Evolutionary conservation across 2,888 invertebrate genomes (phyloP), one percentile per base, ranked within the genome.

Genomic region (Troides helena): DNA sequence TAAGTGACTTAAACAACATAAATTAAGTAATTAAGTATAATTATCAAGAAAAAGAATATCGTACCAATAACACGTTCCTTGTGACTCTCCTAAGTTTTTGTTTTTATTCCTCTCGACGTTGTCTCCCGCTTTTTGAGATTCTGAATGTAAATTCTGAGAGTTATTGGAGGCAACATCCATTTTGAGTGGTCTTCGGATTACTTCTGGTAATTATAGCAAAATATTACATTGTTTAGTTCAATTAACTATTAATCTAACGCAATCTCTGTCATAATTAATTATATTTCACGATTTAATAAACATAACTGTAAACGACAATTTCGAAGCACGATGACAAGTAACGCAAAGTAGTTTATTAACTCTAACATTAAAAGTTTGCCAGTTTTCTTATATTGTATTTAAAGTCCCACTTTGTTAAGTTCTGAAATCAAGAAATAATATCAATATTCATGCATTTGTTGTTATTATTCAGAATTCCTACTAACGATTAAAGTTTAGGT

Each of bases 51-150:
- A 10, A 43, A 60, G 25, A 36, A 36, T 62, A 14, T n/a, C 82
- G 59, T 81, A 91, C 92, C 92, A 92, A 77, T 92, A 92, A 77
- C 92, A 92, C 74, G 82, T 83, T 67, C 86, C 82, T 70, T 89
- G 89, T 77, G 88, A 82, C 78, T 91, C 91, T 58, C 80, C 79
- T 7, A 82, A 75, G 67, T 75, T 75, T 82, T 89, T 90, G 72
- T 81, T 84, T 82, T 85, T 87, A 77, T 73, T 84, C 82, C 83
- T 88, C 70, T 89, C 88, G 60, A 73, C 73, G 79, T 80, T 86
- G 72, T 91, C 90, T 56, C 75, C 79, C 77, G 82, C 75, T 79
- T 89, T 90, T 76, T 85, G 90, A 85, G 88, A 88, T 87, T 91
- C 92, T 68, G 78, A 76, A 73, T 81, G 83, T 79, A 78, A 80